Percentiles rank a stretch among this genome's conserved stretches.
These are phyloP conservation scores for Notoglanidium macrostoma DNA, from an alignment of 2,797 vertebrate species.

Conservation along the genomic window DNA sequence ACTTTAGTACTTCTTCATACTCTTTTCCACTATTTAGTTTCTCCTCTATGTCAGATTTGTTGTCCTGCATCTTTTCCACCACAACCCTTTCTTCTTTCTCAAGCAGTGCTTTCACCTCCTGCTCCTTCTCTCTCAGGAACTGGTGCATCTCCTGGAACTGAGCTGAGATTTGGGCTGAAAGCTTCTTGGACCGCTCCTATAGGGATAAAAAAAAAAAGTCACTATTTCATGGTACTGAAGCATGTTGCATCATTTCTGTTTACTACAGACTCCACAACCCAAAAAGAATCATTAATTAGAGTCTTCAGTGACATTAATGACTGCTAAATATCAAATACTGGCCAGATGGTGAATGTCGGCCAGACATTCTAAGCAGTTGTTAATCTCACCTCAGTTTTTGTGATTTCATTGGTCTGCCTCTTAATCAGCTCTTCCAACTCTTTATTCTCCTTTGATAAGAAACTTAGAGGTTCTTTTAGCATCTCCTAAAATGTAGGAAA, in stretches of 20 bases:
- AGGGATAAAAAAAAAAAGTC: neutral
- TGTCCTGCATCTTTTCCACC: conserved; percentile 54
- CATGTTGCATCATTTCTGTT: conserved; percentile 12
- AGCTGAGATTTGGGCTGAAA: conserved; percentile 46
- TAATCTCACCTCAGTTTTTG: conserved; percentile 53
- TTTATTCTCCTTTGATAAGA: conserved; percentile 51
- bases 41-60: conserved; percentile 46
- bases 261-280: neutral
- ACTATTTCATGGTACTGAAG: conserved; percentile 6
- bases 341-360: conserved; percentile 12
- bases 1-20: conserved; percentile 53
- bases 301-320: conserved; percentile 2
- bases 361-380: neutral
- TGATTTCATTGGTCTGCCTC: conserved; percentile 59
- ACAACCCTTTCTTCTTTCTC: conserved; percentile 40
- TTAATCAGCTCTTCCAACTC: conserved; percentile 44
- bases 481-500: conserved; percentile 43
- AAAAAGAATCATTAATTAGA: conserved; percentile 1
- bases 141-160: conserved; percentile 59
- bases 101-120: conserved; percentile 48
- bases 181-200: conserved; percentile 49
- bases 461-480: conserved; percentile 46
- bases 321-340: conserved; percentile 15
- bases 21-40: conserved; percentile 54
- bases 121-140: conserved; percentile 55